Evolutionary conservation across 2,113 vertebrate species (phyloP).

Genomic region (Xiphias gladius): DNA sequence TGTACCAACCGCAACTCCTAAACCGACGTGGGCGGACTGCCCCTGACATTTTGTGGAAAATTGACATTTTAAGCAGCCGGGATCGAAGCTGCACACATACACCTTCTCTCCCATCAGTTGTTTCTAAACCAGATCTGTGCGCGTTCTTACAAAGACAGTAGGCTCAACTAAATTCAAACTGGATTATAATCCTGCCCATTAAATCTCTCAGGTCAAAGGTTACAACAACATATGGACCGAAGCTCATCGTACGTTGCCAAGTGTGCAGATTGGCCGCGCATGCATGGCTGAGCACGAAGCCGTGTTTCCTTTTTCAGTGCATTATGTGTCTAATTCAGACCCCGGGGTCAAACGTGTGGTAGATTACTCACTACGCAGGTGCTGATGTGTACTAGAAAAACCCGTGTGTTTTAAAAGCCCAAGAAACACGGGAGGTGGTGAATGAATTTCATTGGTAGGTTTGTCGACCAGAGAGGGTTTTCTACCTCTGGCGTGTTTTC

Average conservation of each 20-base stretch:
- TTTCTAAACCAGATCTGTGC: background rate
- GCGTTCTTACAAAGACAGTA: background rate
- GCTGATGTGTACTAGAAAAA: background rate
- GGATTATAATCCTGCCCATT: constrained; percentile 39
- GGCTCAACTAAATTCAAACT: constrained; percentile 9
- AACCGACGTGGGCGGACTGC: no score
- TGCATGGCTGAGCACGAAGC: constrained; percentile 31
- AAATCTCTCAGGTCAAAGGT: constrained; percentile 61
- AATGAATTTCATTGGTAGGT: background rate
- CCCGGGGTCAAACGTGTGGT: background rate
- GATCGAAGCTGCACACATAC: no score
- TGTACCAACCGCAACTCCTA: no score
- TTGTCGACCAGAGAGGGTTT: background rate
- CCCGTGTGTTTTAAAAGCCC: background rate
- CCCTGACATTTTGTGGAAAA: no score
- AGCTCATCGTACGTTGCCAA: constrained; percentile 23
- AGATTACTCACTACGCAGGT: background rate
- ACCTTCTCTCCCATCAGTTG: no score
- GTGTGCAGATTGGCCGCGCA: constrained; percentile 61
- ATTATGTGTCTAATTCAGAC: constrained; percentile 11
- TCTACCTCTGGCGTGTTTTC: background rate
- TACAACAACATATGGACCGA: constrained; percentile 48
- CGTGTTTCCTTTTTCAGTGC: background rate
- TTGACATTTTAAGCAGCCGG: no score
- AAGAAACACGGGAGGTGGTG: background rate